A percentile compares a stretch with the other conserved stretches of the same genome.
phyloP scores from a whole-genome alignment of 2,888 invertebrate genomes.

The Drosophila borborema region DNA sequence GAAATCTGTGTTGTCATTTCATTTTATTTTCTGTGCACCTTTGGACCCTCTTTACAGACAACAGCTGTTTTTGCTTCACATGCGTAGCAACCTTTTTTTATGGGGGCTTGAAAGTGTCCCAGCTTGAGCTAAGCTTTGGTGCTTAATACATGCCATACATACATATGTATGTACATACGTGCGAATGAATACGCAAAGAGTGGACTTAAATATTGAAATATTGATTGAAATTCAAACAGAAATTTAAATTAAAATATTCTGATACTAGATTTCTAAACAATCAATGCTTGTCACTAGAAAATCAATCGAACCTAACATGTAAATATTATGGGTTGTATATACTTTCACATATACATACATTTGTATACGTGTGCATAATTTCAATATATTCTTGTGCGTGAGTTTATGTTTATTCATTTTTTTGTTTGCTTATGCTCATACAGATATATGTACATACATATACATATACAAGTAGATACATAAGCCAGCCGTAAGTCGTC shows the following conservation, averaged over 20 bases:
- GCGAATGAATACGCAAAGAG: background rate
- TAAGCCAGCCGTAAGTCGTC: background rate
- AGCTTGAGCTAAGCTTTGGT: background rate
- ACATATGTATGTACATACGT: background rate
- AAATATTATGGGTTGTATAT: background rate
- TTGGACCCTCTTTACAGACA: constrained; percentile 7
- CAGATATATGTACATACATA: no score
- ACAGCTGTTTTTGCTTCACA: constrained; percentile 24
- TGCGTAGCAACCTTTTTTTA: constrained; percentile 17
- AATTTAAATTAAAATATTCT: background rate
- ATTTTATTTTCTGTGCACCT: constrained; percentile 1
- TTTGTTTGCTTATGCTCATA: background rate
- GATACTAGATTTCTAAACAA: background rate
- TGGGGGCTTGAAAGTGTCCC: constrained; percentile 17
- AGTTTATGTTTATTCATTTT: background rate
- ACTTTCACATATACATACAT: background rate
- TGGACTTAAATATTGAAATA: background rate
- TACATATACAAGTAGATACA: background rate
- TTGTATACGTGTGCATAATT: no score
- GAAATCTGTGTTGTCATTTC: background rate
- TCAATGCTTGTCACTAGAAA: background rate
- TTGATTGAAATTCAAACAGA: background rate
- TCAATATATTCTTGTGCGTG: background rate
- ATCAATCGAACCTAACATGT: no score
- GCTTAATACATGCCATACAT: background rate